Evolutionary conservation across 2,888 invertebrate genomes (phyloP).

Genomic region (Serripes groenlandicus): DNA sequence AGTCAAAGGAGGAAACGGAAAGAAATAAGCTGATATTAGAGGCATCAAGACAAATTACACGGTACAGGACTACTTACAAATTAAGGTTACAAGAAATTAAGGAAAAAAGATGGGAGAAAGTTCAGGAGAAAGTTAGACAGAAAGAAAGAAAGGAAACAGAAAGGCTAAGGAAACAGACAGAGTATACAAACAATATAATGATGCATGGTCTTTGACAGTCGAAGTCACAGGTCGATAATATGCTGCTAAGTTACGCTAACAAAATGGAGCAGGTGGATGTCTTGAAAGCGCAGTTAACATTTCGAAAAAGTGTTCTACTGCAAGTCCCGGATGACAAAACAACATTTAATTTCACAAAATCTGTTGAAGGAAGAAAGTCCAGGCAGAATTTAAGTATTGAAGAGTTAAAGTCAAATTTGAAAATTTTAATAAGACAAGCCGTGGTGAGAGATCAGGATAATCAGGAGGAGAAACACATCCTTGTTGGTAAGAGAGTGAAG

Average conservation of each 20-base stretch:
- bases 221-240: conserved; percentile 18
- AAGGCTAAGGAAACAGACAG: conserved; percentile 6
- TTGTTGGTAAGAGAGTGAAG: conserved; percentile 23
- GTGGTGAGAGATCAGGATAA: conserved; percentile 19
- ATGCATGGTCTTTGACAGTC: conserved; percentile 30
- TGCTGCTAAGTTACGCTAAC: conserved; percentile 18
- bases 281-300: conserved; percentile 22
- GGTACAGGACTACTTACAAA: neutral
- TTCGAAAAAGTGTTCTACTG: conserved; percentile 16
- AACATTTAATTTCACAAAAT: conserved; percentile 26
- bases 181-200: conserved; percentile 12
- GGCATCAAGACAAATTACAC: neutral
- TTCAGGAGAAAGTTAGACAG: conserved; percentile 9
- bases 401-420: conserved; percentile 40
- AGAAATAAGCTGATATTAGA: neutral
- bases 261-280: conserved; percentile 1
- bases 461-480: conserved; percentile 7
- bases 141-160: neutral
- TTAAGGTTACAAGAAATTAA: conserved; percentile 2
- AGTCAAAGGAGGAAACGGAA: conserved; percentile 16
- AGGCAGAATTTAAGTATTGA: conserved; percentile 23
- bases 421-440: conserved; percentile 29
- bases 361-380: neutral
- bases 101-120: conserved; percentile 16
- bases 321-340: conserved; percentile 19